phyloP scores from a whole-genome alignment of 1,140 invertebrate species.

The Teleogryllus occipitalis region DNA sequence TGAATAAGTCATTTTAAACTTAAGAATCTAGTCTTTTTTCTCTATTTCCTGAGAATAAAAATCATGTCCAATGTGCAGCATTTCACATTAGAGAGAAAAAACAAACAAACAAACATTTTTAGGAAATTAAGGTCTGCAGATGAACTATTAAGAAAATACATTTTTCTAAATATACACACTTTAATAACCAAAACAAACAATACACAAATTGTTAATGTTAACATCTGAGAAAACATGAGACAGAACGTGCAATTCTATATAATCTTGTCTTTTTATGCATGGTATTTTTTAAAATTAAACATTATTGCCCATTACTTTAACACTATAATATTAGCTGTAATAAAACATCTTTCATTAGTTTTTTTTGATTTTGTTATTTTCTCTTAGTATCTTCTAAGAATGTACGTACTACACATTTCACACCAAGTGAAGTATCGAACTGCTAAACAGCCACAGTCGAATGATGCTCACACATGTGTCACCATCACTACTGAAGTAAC shows the following conservation, averaged over 20 bases:
- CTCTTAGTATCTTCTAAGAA: background rate
- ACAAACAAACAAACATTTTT: no score
- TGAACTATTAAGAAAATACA: no score
- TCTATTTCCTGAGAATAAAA: no score
- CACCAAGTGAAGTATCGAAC: background rate
- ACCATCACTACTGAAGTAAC: constrained; percentile 1
- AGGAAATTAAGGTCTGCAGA: no score
- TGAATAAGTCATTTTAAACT: no score
- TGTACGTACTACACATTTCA: background rate
- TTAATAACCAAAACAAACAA: constrained; percentile 25
- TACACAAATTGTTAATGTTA: constrained; percentile 23
- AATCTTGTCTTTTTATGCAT: constrained; percentile 23
- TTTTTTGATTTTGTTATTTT: constrained; percentile 2
- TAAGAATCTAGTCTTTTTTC: no score
- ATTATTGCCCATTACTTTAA: constrained; percentile 22
- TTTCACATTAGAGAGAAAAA: no score
- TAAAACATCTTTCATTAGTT: constrained; percentile 19
- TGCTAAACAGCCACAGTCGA: background rate
- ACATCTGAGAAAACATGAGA: constrained; percentile 18
- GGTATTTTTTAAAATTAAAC: constrained; percentile 18
- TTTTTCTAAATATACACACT: constrained; percentile 24
- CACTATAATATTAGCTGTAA: constrained; percentile 18
- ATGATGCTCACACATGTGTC: background rate
- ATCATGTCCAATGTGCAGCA: no score
- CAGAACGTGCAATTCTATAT: constrained; percentile 20